Evolutionary conservation across 2,888 invertebrate species (phyloP), one percentile per base, ranked within the genome.

Genomic region (Willowsia nigromaculata): DNA sequence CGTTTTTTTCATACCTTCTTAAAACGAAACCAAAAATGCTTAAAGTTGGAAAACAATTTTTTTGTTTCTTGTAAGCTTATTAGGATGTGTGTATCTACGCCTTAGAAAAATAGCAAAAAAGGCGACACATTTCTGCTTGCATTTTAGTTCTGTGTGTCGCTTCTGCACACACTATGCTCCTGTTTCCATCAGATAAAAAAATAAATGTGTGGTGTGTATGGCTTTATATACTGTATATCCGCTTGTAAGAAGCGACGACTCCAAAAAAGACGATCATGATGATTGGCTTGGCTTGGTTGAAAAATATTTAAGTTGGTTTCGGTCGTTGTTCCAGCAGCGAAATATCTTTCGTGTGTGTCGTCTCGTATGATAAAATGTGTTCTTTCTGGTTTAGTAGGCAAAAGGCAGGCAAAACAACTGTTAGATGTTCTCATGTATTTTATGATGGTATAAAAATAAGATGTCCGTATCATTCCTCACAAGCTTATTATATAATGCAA

Each of bases 181-280:
- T 78, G 33, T 78, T 50, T 78, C 30, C 65, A 65, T 65, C 65
- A 18, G 65, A 65, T 65, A 62, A 65, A 65, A n/a, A n/a, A n/a
- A n/a, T n/a, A n/a, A n/a, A n/a, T n/a, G n/a, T n/a, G n/a, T n/a
- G n/a, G n/a, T n/a, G n/a, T n/a, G n/a, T n/a, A n/a, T n/a, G n/a
- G n/a, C n/a, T n/a, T n/a, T n/a, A n/a, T 65, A 65, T 37, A n/a
- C 37, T 37, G 7, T 37, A 6, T 37, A 27, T 30, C 30, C 30
- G 62, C 62, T 62, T 62, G 62, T 43, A 65, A 65, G 37, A 65
- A 65, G 33, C 59, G 65, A 65, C 30, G 7, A 56, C 4, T 25
- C 25, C 15, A 11, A 13, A 13, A 27, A n/a, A n/a, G n/a, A 37
- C 9, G 65, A 65, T 65, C 25, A 65, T 65, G n/a, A n/a, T n/a